phyloP scores from a whole-genome alignment of 2,797 vertebrate species.

The Gobio occitaniae region DNA sequence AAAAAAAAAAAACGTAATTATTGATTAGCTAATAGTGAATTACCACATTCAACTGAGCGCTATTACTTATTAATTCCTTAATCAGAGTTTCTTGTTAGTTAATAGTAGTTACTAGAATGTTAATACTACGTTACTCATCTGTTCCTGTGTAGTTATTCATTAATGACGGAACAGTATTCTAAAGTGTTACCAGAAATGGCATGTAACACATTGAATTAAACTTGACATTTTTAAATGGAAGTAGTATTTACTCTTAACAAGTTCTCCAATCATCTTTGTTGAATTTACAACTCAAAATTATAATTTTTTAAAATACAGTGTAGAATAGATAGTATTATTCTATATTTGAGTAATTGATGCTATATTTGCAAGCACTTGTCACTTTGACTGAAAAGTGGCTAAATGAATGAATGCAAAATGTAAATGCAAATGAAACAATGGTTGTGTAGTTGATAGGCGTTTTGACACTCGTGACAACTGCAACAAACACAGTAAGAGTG shows the following conservation, averaged over 20 bases:
- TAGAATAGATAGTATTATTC: background rate
- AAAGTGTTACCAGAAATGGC: background rate
- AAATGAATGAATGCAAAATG: background rate
- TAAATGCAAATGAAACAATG: slow-evolving; percentile 8
- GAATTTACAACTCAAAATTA: too few relatives aligned
- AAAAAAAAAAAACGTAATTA: too few relatives aligned
- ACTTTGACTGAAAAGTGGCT: background rate
- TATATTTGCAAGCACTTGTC: slow-evolving; percentile 2
- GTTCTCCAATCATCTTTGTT: background rate
- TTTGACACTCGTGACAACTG: background rate
- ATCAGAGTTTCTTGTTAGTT: too few relatives aligned
- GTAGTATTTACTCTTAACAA: background rate
- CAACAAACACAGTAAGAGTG: background rate
- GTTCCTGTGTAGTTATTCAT: too few relatives aligned
- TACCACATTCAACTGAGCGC: too few relatives aligned
- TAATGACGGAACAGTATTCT: too few relatives aligned
- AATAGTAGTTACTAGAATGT: too few relatives aligned
- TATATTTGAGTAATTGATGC: background rate
- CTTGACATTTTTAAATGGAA: background rate
- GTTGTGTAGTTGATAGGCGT: background rate
- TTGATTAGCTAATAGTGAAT: too few relatives aligned
- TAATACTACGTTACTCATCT: too few relatives aligned
- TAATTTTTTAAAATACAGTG: too few relatives aligned
- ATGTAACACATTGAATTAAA: background rate
- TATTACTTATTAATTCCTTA: too few relatives aligned